Percentiles rank a stretch among this genome's conserved stretches.
phyloP scores from a whole-genome alignment of 2,888 invertebrate species.

The Agrochola lota region DNA sequence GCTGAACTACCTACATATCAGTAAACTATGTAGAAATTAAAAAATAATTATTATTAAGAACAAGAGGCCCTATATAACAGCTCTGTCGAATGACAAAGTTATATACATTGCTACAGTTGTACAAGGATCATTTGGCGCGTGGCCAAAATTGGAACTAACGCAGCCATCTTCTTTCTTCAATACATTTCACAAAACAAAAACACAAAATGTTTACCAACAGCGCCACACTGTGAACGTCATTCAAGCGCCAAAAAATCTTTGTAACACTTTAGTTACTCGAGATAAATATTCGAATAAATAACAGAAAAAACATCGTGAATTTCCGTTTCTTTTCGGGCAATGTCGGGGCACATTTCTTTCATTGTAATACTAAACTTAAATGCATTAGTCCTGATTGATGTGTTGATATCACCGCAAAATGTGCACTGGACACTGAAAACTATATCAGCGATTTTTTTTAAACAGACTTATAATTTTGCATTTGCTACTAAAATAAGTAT shows the following conservation, averaged over 20 bases:
- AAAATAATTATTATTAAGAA: constrained; percentile 50
- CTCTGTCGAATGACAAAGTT: neutral
- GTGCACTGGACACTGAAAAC: constrained; percentile 6
- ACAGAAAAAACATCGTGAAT: neutral
- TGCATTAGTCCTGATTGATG: constrained; percentile 37
- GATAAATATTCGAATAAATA: constrained; percentile 33
- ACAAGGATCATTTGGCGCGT: neutral
- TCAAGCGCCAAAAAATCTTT: constrained; percentile 1
- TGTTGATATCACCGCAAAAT: constrained; percentile 10
- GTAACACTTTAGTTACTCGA: neutral
- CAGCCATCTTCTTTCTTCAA: neutral
- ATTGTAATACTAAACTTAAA: constrained; percentile 45
- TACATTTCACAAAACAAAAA: neutral
- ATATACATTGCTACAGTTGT: constrained; percentile 12
- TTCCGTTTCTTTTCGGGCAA: constrained; percentile 1
- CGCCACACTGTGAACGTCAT: neutral
- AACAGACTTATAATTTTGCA: constrained; percentile 15
- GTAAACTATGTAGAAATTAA: constrained; percentile 50
- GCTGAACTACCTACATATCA: constrained; percentile 61
- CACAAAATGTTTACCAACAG: neutral
- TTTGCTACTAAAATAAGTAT: neutral
- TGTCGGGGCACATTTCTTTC: constrained; percentile 11
- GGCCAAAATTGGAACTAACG: neutral
- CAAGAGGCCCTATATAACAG: constrained; percentile 40
- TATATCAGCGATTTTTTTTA: neutral